A percentile compares a stretch with the other conserved stretches of the same genome.
phyloP scores from a whole-genome alignment of 2,888 invertebrate genomes.

The Malthinus seriepunctatus region DNA sequence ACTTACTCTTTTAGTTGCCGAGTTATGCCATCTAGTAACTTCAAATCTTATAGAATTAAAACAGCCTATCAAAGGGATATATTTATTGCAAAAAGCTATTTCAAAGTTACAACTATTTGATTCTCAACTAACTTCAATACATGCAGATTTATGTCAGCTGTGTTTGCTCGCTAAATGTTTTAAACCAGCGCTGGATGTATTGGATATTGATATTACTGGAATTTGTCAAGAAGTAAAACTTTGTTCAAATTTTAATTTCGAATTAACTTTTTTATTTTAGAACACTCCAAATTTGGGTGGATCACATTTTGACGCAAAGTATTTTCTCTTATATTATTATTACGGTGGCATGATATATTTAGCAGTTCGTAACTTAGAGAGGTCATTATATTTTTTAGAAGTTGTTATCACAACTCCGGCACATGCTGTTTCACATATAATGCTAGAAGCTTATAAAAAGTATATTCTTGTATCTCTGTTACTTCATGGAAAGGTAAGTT shows the following conservation, averaged over 20 bases:
- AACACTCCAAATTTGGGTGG: constrained; percentile 55
- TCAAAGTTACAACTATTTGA: constrained; percentile 85
- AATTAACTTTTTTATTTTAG: constrained; percentile 34
- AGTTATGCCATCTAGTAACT: constrained; percentile 84
- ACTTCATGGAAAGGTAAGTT: constrained; percentile 81
- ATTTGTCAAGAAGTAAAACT: constrained; percentile 78
- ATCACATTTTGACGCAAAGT: constrained; percentile 81
- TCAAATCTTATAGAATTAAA: constrained; percentile 76
- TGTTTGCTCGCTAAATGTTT: constrained; percentile 90
- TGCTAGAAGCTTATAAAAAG: constrained; percentile 97
- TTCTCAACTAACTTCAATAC: constrained; percentile 90
- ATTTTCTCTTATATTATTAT: constrained; percentile 92
- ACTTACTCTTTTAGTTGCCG: constrained; percentile 69
- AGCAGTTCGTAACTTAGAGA: constrained; percentile 88
- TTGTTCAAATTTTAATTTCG: background rate
- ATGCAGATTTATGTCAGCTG: constrained; percentile 90
- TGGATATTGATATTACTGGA: constrained; percentile 89
- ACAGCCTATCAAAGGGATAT: constrained; percentile 82
- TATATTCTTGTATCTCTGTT: constrained; percentile 91
- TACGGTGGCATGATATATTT: constrained; percentile 98
- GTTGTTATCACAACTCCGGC: constrained; percentile 95
- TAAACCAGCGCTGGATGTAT: constrained; percentile 85
- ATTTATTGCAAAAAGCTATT: constrained; percentile 80
- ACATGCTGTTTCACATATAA: constrained; percentile 92
- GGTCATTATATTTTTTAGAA: constrained; percentile 94